Evolutionary conservation across 2,888 invertebrate genomes (phyloP).

Genomic region (Cantharis rustica): DNA sequence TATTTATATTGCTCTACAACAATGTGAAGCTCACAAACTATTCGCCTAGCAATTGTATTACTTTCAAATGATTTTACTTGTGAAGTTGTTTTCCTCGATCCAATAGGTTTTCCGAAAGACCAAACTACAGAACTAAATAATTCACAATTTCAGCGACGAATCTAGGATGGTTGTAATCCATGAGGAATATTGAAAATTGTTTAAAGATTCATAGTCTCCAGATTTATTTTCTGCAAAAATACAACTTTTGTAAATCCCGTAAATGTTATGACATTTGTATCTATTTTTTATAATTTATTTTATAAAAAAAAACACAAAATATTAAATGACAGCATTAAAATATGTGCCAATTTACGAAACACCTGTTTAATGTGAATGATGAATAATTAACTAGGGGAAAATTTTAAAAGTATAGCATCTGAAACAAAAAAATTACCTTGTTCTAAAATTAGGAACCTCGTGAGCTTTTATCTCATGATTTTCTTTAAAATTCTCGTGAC

Average conservation of each 20-base stretch:
- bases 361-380: not conserved
- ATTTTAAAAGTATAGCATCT: not conserved
- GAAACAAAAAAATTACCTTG: constrained; percentile 7
- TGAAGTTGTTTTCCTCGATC: not conserved
- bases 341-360: not conserved
- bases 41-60: not conserved
- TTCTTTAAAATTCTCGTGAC: constrained; percentile 19
- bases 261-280: not conserved
- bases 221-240: too few species aligned
- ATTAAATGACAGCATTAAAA: not conserved
- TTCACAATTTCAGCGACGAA: too few species aligned
- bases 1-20: not conserved
- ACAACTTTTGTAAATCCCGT: too few species aligned
- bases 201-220: too few species aligned
- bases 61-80: not conserved
- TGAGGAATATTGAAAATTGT: too few species aligned
- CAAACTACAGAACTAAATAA: too few species aligned
- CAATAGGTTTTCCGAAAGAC: not conserved
- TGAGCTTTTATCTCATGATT: constrained; percentile 14
- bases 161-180: too few species aligned
- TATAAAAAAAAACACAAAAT: not conserved
- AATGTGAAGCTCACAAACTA: not conserved
- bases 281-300: not conserved
- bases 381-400: not conserved
- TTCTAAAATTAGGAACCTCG: constrained; percentile 16